phyloP scores from a whole-genome alignment of 2,797 vertebrate genomes.

The Neosilurus mollespiculum region DNA sequence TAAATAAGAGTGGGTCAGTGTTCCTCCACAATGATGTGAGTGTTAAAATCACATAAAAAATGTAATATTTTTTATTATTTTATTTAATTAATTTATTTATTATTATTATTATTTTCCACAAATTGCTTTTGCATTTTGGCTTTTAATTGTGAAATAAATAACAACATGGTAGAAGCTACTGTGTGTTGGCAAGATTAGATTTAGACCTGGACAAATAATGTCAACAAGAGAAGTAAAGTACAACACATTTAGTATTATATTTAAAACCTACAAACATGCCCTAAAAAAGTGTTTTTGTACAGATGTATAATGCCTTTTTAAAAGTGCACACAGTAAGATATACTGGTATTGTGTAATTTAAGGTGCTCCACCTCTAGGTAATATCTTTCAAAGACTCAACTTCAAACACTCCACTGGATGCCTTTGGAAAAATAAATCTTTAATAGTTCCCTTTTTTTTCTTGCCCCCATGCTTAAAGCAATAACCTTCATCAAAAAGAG shows the following conservation, averaged over 20 bases:
- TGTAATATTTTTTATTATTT: no score
- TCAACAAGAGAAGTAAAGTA: neutral
- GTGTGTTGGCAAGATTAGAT: no score
- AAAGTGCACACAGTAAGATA: neutral
- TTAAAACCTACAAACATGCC: neutral
- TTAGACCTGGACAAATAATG: neutral
- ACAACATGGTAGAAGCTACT: neutral
- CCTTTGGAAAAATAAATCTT: constrained; percentile 10
- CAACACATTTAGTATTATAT: neutral
- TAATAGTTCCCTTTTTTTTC: neutral
- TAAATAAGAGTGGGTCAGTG: no score
- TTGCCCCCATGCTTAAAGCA: neutral
- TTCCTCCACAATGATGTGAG: no score
- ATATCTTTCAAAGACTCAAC: constrained; percentile 6
- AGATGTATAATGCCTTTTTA: neutral
- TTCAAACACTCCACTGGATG: neutral
- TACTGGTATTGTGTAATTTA: neutral
- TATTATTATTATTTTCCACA: no score
- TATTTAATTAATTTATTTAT: no score
- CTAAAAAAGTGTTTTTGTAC: neutral
- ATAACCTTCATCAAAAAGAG: constrained; percentile 13
- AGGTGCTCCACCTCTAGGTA: neutral
- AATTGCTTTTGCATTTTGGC: no score
- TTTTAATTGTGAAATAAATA: no score
- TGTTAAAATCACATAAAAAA: no score